These are phyloP conservation scores for Brachyrhaphis roseni DNA, from an alignment of 2,797 vertebrate genomes.

Conservation along the genomic window DNA sequence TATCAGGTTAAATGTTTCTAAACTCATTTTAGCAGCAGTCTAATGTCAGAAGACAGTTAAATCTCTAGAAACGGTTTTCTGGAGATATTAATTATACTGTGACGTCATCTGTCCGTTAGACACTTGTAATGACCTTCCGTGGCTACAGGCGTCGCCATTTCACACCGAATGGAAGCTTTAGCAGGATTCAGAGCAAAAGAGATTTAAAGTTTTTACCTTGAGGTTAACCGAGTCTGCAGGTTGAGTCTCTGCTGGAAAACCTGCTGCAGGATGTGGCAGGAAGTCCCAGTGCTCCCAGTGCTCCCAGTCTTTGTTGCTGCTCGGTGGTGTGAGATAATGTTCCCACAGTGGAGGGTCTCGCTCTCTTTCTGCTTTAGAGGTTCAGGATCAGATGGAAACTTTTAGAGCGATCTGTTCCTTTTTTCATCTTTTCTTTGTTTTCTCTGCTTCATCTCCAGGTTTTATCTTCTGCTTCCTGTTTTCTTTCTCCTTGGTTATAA, in stretches of 20 bases:
- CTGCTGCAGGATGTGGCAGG: neutral
- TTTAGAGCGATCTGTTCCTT: neutral
- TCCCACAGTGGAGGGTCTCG: slow-evolving; percentile 7
- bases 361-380: neutral
- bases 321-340: slow-evolving; percentile 30
- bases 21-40: neutral
- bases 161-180: neutral
- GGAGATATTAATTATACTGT: neutral
- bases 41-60: neutral
- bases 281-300: neutral
- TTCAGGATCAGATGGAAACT: neutral
- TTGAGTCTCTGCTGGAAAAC: neutral
- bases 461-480: neutral
- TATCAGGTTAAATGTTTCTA: neutral
- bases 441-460: neutral
- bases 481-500: neutral
- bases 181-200: neutral
- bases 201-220: slow-evolving; percentile 2
- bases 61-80: neutral
- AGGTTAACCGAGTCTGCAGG: neutral
- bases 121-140: neutral
- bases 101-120: neutral
- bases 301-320: slow-evolving; percentile 36
- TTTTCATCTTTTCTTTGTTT: neutral
- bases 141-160: neutral